Evolutionary conservation across 2,888 invertebrate species (phyloP).

Genomic region (Acanthosepion pharaonis): DNA sequence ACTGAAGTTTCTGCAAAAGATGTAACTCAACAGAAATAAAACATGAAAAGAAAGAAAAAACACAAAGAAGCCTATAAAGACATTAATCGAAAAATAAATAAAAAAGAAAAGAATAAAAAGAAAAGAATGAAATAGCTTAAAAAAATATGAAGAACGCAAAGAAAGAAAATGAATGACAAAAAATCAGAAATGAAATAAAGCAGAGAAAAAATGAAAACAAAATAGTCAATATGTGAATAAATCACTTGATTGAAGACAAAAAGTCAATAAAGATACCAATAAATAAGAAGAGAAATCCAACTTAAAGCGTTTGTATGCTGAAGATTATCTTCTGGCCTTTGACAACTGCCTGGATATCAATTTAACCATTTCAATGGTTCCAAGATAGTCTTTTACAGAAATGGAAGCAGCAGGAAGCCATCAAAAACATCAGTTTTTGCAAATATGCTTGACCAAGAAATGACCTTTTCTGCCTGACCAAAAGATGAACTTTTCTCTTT

Average conservation of each 20-base stretch:
- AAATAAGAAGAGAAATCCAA: not conserved
- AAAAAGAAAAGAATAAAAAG: too few species aligned
- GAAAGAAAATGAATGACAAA: too few species aligned
- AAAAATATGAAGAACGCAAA: too few species aligned
- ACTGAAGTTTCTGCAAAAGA: too few species aligned
- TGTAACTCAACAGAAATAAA: too few species aligned
- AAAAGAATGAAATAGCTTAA: too few species aligned
- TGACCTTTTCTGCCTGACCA: not conserved
- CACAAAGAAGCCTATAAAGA: too few species aligned
- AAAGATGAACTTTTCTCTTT: not conserved
- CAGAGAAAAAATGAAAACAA: too few species aligned
- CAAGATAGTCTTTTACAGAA: not conserved
- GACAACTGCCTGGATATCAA: not conserved
- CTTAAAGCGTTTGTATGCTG: not conserved
- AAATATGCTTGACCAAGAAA: not conserved
- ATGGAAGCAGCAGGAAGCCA: not conserved
- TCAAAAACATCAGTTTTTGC: not conserved
- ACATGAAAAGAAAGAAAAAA: too few species aligned
- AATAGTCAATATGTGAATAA: too few species aligned
- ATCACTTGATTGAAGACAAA: not conserved
- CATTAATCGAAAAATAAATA: too few species aligned
- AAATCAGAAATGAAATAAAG: too few species aligned
- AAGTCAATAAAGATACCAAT: not conserved
- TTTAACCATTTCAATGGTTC: not conserved
- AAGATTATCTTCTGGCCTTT: not conserved